phyloP scores from a whole-genome alignment of 2,797 vertebrate species.

The Manis pentadactyla region DNA sequence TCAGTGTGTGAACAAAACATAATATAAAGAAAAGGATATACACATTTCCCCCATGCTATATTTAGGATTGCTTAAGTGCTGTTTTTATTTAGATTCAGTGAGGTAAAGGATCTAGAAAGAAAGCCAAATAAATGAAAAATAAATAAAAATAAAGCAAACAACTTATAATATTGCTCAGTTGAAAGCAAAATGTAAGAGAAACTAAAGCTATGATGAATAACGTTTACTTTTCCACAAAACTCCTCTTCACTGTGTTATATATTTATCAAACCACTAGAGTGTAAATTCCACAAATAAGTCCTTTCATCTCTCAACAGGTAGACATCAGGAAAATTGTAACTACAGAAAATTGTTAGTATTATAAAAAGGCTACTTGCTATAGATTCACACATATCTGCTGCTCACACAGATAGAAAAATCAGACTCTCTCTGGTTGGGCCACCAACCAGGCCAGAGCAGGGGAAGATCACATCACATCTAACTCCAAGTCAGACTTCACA shows the following conservation, averaged over 20 bases:
- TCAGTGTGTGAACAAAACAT: conserved; percentile 83
- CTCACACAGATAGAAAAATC: conserved; percentile 71
- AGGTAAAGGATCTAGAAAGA: conserved; percentile 76
- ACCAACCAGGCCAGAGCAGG: conserved; percentile 57
- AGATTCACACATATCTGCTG: conserved; percentile 60
- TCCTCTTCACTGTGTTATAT: conserved; percentile 87
- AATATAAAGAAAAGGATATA: conserved; percentile 85
- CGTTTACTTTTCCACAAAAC: conserved; percentile 82
- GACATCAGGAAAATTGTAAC: conserved; percentile 84
- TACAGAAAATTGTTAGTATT: conserved; percentile 80
- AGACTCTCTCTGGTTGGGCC: conserved; percentile 59
- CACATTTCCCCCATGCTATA: conserved; percentile 73
- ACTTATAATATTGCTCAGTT: conserved; percentile 52
- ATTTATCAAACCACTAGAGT: conserved; percentile 88
- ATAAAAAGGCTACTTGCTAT: conserved; percentile 81
- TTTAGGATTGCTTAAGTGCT: conserved; percentile 73
- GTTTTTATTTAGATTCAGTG: conserved; percentile 79
- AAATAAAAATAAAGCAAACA: conserved; percentile 72
- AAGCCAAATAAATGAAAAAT: conserved; percentile 75
- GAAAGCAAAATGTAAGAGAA: conserved; percentile 76
- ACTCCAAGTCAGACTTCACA: background rate
- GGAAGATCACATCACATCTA: conserved; percentile 3
- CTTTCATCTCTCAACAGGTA: conserved; percentile 83
- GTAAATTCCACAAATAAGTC: conserved; percentile 87
- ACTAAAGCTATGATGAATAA: conserved; percentile 86